Evolutionary conservation across 2,888 invertebrate species (phyloP).

Genomic region (Eulithis prunata): DNA sequence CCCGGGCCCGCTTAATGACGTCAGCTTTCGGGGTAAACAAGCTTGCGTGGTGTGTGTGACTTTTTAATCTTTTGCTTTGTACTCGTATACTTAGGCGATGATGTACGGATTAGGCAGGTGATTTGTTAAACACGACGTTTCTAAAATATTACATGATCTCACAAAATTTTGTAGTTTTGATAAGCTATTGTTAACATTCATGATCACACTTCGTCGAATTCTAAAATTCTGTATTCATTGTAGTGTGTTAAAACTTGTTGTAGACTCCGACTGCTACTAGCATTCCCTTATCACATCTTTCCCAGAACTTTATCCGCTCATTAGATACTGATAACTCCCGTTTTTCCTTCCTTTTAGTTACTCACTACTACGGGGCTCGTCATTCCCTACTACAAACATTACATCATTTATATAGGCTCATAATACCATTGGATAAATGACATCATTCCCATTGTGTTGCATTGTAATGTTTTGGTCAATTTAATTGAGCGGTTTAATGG

Average conservation of each 20-base stretch:
- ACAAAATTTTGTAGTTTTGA: constrained; percentile 1
- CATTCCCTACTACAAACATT: constrained; percentile 20
- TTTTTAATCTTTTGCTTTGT: constrained; percentile 51
- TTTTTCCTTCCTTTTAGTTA: constrained; percentile 26
- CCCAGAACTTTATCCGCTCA: no score
- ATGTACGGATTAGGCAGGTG: constrained; percentile 22
- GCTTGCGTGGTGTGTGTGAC: constrained; percentile 51
- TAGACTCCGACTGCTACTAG: constrained; percentile 1
- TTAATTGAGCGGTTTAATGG: constrained; percentile 11
- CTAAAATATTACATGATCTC: constrained; percentile 5
- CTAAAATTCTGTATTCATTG: constrained; percentile 10
- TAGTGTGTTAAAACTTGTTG: constrained; percentile 7
- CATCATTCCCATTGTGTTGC: constrained; percentile 39
- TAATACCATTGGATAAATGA: constrained; percentile 33
- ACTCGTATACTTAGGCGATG: constrained; percentile 34
- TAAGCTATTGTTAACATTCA: no score
- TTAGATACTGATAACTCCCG: constrained; percentile 14
- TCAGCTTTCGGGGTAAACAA: constrained; percentile 58
- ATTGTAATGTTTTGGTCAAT: constrained; percentile 33
- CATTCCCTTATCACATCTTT: constrained; percentile 16
- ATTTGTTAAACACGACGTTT: constrained; percentile 22
- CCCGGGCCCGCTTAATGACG: constrained; percentile 56
- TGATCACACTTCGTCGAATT: no score
- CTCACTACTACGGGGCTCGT: constrained; percentile 16
- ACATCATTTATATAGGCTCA: constrained; percentile 28